Conservation (phyloP, 2,797 vertebrate genomes). For the Chiroxiphia lanceolata region DNA sequence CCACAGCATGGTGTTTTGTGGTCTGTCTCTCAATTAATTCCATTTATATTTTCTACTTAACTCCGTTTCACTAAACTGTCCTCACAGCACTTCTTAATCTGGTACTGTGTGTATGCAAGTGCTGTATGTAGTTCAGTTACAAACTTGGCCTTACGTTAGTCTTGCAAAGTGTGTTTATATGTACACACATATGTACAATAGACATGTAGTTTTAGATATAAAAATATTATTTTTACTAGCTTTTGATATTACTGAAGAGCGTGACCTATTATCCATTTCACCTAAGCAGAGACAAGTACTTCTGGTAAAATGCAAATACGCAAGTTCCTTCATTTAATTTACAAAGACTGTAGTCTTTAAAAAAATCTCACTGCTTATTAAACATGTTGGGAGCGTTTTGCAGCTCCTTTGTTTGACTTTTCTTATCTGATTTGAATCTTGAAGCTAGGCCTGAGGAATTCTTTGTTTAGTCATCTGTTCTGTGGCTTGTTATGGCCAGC, state of each 20-base stretch:
- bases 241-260: not conserved
- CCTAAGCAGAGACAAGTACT: not conserved
- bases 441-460: not conserved
- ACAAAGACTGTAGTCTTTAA: not conserved
- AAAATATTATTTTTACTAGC: not conserved
- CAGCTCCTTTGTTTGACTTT: constrained; percentile 4
- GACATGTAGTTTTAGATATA: not conserved
- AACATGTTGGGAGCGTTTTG: not conserved
- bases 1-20: not conserved
- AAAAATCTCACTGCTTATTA: not conserved
- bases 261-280: not conserved
- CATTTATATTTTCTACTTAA: not conserved
- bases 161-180: not conserved
- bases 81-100: not conserved
- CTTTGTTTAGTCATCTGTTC: not conserved
- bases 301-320: not conserved
- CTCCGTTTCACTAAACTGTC: not conserved
- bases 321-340: not conserved
- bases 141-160: not conserved
- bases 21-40: not conserved
- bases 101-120: not conserved
- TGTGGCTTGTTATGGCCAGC: not conserved
- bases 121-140: not conserved
- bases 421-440: not conserved
- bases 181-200: not conserved